Percentiles rank a stretch among this genome's conserved stretches.
Evolutionary conservation across 2,113 vertebrate genomes (phyloP).

Genomic region (Poeciliopsis retropinna): DNA sequence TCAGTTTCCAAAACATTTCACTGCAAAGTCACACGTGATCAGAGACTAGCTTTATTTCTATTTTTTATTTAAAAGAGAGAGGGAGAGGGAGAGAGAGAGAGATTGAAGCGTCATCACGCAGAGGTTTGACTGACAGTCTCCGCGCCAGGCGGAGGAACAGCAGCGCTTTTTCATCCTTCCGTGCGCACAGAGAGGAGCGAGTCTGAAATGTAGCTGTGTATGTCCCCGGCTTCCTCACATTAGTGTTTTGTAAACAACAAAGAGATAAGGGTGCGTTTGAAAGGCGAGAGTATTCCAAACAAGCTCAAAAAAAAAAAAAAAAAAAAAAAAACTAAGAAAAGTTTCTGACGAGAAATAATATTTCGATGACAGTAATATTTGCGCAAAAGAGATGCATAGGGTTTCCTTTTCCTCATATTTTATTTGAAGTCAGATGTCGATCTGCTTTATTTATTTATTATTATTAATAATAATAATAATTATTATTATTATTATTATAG

Average conservation of each 20-base stretch:
- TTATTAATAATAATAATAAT: too few species aligned
- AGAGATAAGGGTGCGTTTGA: conserved; percentile 73
- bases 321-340: conserved; percentile 45
- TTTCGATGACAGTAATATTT: conserved; percentile 22
- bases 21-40: neutral
- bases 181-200: conserved; percentile 16
- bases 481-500: too few species aligned
- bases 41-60: neutral
- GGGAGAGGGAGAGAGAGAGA: neutral
- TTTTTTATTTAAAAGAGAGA: neutral
- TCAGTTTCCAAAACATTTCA: neutral
- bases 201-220: conserved; percentile 52
- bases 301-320: conserved; percentile 3
- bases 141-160: neutral
- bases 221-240: conserved; percentile 68
- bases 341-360: conserved; percentile 44
- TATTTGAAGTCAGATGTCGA: neutral
- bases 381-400: too few species aligned
- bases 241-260: conserved; percentile 76
- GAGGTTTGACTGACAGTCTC: neutral
- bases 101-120: neutral
- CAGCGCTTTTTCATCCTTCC: conserved; percentile 26
- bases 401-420: neutral
- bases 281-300: conserved; percentile 66
- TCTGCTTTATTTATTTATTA: too few species aligned